A percentile compares a stretch with the other conserved stretches of the same genome.
Conservation (phyloP, 2,113 vertebrate genomes). For the Oreochromis aureus region DNA sequence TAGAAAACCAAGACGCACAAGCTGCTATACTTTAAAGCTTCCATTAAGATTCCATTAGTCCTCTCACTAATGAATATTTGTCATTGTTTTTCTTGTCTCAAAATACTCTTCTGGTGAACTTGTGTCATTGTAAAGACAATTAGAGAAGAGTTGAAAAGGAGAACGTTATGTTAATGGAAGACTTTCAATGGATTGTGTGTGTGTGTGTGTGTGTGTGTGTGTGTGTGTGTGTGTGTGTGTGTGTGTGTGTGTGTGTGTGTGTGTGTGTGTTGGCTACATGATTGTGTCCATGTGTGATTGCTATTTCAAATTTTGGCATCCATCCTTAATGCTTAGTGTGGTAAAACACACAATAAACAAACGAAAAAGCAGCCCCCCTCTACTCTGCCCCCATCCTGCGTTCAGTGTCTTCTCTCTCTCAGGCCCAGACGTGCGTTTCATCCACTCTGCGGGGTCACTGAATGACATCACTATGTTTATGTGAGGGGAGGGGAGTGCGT, state of each 20-base stretch:
- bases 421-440: constrained; percentile 28
- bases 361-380: not conserved
- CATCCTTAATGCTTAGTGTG: constrained; percentile 25
- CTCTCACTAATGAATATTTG: constrained; percentile 59
- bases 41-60: constrained; percentile 80
- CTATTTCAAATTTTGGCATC: constrained; percentile 31
- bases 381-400: not conserved
- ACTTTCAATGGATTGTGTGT: constrained; percentile 14
- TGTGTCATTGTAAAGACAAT: constrained; percentile 38
- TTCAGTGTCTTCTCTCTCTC: not conserved
- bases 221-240: not conserved
- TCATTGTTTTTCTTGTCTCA: constrained; percentile 41
- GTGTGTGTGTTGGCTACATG: not conserved
- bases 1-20: constrained; percentile 50
- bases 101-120: constrained; percentile 44
- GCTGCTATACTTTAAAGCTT: constrained; percentile 56
- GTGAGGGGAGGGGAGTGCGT: constrained; percentile 53
- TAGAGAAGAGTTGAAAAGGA: constrained; percentile 47
- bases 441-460: constrained; percentile 46
- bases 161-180: constrained; percentile 65
- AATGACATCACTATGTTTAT: constrained; percentile 61
- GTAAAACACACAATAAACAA: constrained; percentile 33
- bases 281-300: constrained; percentile 12
- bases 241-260: not conserved
- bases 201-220: not conserved